A percentile compares a stretch with the other conserved stretches of the same genome.
phyloP scores from a whole-genome alignment of 2,797 vertebrate species.

The Sebastes steindachneri region DNA sequence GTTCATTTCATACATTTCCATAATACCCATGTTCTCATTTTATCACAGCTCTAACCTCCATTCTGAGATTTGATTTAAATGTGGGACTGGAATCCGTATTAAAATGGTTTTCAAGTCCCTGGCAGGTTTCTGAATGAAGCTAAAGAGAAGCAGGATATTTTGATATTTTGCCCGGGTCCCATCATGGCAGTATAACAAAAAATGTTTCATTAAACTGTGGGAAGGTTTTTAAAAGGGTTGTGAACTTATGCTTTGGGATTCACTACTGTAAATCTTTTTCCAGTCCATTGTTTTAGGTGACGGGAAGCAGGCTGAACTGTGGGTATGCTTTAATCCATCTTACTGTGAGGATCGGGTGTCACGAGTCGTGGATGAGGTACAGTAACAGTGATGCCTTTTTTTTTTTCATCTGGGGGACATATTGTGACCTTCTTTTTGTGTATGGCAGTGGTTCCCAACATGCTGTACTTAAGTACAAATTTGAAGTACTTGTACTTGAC shows the following conservation, averaged over 20 bases:
- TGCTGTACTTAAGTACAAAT: neutral
- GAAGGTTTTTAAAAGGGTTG: neutral
- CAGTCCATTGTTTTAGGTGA: slow-evolving; percentile 82
- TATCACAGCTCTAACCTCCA: neutral
- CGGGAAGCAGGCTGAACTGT: slow-evolving; percentile 75
- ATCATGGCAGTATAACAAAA: neutral
- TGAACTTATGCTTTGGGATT: neutral
- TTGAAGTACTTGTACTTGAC: neutral
- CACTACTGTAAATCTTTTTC: neutral
- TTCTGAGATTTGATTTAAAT: slow-evolving; percentile 2
- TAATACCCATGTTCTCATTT: neutral
- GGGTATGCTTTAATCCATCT: slow-evolving; percentile 86
- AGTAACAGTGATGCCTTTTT: slow-evolving; percentile 17
- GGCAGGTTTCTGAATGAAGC: neutral
- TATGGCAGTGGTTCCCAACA: neutral
- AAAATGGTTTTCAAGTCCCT: slow-evolving; percentile 4
- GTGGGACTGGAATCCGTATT: neutral
- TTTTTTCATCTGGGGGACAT: neutral
- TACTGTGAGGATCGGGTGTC: slow-evolving; percentile 70
- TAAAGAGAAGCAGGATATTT: neutral
- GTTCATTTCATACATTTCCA: neutral
- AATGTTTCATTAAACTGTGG: neutral
- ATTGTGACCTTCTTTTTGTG: neutral
- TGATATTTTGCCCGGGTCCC: neutral
- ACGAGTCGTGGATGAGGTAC: slow-evolving; percentile 72